A percentile compares a stretch with the other conserved stretches of the same genome.
phyloP scores from a whole-genome alignment of 2,113 vertebrate species.

The Tachysurus fulvidraco region DNA sequence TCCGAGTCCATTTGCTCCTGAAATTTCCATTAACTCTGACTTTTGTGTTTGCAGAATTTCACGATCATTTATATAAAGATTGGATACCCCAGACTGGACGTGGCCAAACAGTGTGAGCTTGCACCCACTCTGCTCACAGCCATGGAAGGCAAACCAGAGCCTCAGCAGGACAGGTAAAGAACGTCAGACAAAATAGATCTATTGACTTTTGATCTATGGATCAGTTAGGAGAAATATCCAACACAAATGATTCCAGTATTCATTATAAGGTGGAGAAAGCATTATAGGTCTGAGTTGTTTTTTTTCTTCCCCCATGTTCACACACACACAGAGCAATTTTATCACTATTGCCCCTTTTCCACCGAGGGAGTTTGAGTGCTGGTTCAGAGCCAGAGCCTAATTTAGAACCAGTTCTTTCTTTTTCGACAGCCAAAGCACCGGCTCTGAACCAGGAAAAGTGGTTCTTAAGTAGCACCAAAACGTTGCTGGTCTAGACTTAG shows the following conservation, averaged over 20 bases:
- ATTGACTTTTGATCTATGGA: too few relatives aligned
- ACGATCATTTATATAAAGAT: constrained; percentile 99
- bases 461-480: too few relatives aligned
- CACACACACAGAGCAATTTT: too few relatives aligned
- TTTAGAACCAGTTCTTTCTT: too few relatives aligned
- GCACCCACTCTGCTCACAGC: constrained; percentile 96
- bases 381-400: too few relatives aligned
- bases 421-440: too few relatives aligned
- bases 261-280: too few relatives aligned
- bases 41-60: constrained; percentile 82
- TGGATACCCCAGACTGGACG: constrained; percentile 93
- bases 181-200: neutral
- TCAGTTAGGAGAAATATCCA: neutral
- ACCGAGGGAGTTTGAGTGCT: too few relatives aligned
- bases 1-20: neutral
- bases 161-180: constrained; percentile 93
- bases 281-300: neutral
- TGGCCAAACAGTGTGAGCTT: constrained; percentile 93
- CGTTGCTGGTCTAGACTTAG: too few relatives aligned
- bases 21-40: neutral
- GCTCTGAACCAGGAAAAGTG: too few relatives aligned
- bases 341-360: too few relatives aligned
- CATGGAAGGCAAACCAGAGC: constrained; percentile 96
- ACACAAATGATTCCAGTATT: neutral
- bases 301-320: neutral